Evolutionary conservation across 2,888 invertebrate species (phyloP), one percentile per base, ranked within the genome.

Genomic region (Tineola bisselliella): DNA sequence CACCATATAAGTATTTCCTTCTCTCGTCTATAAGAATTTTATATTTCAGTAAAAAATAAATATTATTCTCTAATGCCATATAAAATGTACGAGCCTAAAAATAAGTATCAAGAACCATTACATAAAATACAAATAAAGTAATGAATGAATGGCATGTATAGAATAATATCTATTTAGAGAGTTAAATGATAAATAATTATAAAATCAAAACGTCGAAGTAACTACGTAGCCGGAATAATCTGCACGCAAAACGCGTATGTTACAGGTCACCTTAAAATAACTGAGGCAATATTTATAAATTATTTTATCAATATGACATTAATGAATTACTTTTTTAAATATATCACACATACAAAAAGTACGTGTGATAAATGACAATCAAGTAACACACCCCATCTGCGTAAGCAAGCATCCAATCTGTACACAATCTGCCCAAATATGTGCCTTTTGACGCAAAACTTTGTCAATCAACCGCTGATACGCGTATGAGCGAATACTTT

Each of bases 381-480:
- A 38, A 38, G 38, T 15, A 48, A 48, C 48, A 48, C 48, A 48
- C 48, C 48, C 48, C 17, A 48, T 48, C 15, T 48, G 48, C 48
- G 48, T 48, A 13, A 48, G 48, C 13, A 48, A 48, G 38, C 38
- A 38, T 38, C 10, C 48, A 48, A 48, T 48, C 48, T 48, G 48
- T n/a, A 48, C 48, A 48, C 48, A 48, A 48, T 48, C 38, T n/a
- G 48, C 48, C 13, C 17, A 48, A 13, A 48, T 17, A 17, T 48
- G 13, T 48, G 15, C 8, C 48, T 2, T 48, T 48, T 48, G 48
- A 48, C 48, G 48, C 10, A 48, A 13, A 48, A 15, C 48, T 48
- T 48, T 38, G 38, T 38, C 38, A 38, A 38, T 38, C 38, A 38
- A 38, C 25, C 10, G 38, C n/a, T n/a, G 38, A 38, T 38, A 38